Evolutionary conservation across 2,888 invertebrate species (phyloP).

Genomic region (Apamea anceps): DNA sequence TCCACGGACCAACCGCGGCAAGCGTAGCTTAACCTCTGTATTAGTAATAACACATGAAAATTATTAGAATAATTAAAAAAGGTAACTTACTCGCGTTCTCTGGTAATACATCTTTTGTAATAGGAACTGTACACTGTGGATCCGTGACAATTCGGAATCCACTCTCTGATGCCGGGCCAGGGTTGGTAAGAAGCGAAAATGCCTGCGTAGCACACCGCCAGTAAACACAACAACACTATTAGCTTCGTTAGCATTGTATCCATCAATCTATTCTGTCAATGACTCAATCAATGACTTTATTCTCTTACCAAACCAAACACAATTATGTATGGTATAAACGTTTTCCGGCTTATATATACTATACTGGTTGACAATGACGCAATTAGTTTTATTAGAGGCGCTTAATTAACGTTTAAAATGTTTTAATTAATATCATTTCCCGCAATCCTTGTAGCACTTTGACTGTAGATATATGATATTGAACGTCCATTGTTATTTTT

Average conservation of each 20-base stretch:
- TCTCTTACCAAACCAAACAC: not conserved
- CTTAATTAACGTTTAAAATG: not conserved
- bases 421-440: not conserved
- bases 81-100: not conserved
- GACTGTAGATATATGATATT: not conserved
- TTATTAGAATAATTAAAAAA: not conserved
- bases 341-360: not conserved
- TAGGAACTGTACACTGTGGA: not conserved
- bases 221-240: constrained; percentile 16
- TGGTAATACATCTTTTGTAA: constrained; percentile 7
- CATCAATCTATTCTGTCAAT: not conserved
- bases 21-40: not conserved
- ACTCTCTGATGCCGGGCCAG: fast-evolving
- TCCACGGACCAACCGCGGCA: too few relatives aligned
- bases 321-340: not conserved
- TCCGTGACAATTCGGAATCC: not conserved
- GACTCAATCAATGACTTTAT: not conserved
- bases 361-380: not conserved
- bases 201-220: constrained; percentile 3
- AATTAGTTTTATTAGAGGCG: not conserved
- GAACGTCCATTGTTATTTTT: not conserved
- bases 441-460: too few relatives aligned
- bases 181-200: fast-evolving
- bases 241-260: constrained; percentile 17
- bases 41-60: not conserved